Conservation (phyloP, 2,113 vertebrate species). For the Toxostoma redivivum region DNA sequence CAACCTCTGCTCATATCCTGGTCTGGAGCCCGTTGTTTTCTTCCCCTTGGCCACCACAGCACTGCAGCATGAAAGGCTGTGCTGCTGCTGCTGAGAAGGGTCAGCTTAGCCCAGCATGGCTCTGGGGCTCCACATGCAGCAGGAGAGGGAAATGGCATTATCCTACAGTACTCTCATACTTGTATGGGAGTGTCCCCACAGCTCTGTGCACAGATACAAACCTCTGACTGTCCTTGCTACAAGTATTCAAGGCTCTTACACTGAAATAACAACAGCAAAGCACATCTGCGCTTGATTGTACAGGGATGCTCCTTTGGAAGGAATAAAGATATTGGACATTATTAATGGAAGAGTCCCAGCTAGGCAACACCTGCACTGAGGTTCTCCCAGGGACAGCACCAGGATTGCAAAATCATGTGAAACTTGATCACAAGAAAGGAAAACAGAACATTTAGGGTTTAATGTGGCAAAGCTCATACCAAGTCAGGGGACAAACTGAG, state of each 20-base stretch:
- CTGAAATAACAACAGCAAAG: neutral
- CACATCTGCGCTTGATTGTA: conserved; percentile 3
- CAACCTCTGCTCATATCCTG: neutral
- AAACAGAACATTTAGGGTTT: neutral
- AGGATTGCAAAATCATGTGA: neutral
- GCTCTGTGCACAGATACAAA: neutral
- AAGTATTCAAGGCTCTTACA: neutral
- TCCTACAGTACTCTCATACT: neutral
- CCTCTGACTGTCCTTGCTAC: neutral
- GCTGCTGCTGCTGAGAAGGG: neutral
- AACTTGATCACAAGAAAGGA: neutral
- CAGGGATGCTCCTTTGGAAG: neutral
- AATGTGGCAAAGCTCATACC: neutral
- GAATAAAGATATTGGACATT: neutral
- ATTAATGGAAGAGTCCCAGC: neutral
- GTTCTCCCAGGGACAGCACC: neutral
- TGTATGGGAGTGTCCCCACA: neutral
- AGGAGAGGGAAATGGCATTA: neutral
- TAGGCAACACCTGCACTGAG: neutral
- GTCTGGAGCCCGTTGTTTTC: neutral
- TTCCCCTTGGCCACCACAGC: neutral
- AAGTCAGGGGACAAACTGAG: neutral
- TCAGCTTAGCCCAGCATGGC: neutral
- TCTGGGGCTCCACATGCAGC: neutral
- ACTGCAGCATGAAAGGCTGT: neutral